These are phyloP conservation scores for Hyaena hyaena DNA, from an alignment of 2,113 vertebrate species.

Conservation along the genomic window DNA sequence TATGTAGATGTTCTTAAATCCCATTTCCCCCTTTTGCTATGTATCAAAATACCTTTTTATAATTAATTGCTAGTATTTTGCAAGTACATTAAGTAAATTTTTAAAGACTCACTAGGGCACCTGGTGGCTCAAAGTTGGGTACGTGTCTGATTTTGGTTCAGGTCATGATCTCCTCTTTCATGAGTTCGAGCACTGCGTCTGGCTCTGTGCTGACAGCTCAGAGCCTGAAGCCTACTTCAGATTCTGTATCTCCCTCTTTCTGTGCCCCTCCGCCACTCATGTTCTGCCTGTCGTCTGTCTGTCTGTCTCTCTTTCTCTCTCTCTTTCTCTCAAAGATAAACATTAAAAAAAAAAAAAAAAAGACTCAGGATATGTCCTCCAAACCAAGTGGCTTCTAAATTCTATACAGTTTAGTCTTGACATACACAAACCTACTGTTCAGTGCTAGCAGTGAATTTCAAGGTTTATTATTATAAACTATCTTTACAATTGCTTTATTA, in stretches of 20 bases:
- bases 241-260: too few species aligned
- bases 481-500: not conserved
- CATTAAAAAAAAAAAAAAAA: not conserved
- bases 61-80: slow-evolving; percentile 31
- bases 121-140: too few species aligned
- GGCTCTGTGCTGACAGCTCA: too few species aligned
- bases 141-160: too few species aligned
- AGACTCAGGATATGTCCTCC: not conserved
- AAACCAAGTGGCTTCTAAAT: not conserved
- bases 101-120: not conserved
- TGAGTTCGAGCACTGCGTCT: too few species aligned
- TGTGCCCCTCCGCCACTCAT: too few species aligned
- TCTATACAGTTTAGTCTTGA: not conserved
- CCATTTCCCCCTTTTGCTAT: not conserved
- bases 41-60: not conserved
- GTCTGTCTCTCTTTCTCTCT: too few species aligned
- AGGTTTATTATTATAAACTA: not conserved
- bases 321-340: too few species aligned
- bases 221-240: too few species aligned
- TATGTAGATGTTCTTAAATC: not conserved
- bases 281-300: fast-evolving
- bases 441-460: not conserved
- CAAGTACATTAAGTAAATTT: slow-evolving; percentile 29
- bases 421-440: not conserved
- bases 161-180: too few species aligned